Conservation (phyloP, 2,113 vertebrate species). For the Campylomormyrus numenius region DNA sequence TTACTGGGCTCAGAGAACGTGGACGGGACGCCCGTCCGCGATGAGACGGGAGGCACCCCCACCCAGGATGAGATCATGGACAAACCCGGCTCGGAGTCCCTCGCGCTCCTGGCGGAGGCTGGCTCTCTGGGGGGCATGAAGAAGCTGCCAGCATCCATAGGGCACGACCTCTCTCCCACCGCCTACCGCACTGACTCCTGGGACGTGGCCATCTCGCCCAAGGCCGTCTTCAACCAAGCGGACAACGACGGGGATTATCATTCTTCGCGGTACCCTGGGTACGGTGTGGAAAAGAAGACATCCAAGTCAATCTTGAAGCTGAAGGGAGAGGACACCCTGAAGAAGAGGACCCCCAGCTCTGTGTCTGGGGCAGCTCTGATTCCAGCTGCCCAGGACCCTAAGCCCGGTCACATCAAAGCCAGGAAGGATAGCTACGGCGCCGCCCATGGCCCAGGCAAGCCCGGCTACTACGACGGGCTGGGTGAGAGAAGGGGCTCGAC, state of each 20-base stretch:
- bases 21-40: slow-evolving; percentile 86
- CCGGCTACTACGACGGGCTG: slow-evolving; percentile 34
- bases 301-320: slow-evolving; percentile 26
- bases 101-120: slow-evolving; percentile 49
- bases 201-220: slow-evolving; percentile 55
- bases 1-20: slow-evolving; percentile 65
- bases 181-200: slow-evolving; percentile 62
- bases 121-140: slow-evolving; percentile 43
- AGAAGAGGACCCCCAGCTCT: slow-evolving; percentile 64
- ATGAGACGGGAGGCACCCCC: slow-evolving; percentile 84
- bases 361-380: slow-evolving; percentile 46
- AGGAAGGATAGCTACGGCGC: slow-evolving; percentile 42
- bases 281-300: slow-evolving; percentile 41
- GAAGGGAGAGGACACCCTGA: slow-evolving; percentile 49
- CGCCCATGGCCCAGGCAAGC: slow-evolving; percentile 25
- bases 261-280: slow-evolving; percentile 33
- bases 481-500: slow-evolving; percentile 40
- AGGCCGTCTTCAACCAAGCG: slow-evolving; percentile 38
- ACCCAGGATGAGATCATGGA: slow-evolving; percentile 99
- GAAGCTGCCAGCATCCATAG: slow-evolving; percentile 36
- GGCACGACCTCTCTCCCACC: slow-evolving; percentile 59
- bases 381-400: slow-evolving; percentile 64
- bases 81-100: slow-evolving; percentile 67
- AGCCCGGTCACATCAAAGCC: slow-evolving; percentile 47
- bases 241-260: slow-evolving; percentile 46